Conservation (phyloP, 2,113 vertebrate species). For the Pelusios castaneus region DNA sequence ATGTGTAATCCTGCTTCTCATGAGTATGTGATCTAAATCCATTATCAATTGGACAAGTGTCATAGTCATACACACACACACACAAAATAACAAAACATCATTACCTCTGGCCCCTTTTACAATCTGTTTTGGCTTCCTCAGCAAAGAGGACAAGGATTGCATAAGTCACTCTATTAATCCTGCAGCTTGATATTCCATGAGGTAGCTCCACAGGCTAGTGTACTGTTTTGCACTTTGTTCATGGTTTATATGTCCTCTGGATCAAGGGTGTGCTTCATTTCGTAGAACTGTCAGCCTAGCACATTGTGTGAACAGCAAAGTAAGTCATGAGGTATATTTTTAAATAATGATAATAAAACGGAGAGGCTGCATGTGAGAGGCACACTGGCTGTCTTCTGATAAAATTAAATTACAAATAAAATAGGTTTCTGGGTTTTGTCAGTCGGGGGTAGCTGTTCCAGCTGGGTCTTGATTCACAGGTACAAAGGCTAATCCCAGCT, state of each 20-base stretch:
- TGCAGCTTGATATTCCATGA: background rate
- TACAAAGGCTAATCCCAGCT: background rate
- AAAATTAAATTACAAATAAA: slow-evolving; percentile 5
- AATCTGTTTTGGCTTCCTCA: background rate
- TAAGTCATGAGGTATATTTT: background rate
- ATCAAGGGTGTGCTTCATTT: background rate
- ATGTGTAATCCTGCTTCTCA: background rate
- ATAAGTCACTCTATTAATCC: background rate
- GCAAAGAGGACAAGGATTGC: background rate
- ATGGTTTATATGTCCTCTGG: background rate
- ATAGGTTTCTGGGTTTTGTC: background rate
- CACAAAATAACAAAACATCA: too few species aligned
- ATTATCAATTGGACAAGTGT: background rate
- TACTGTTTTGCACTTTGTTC: background rate
- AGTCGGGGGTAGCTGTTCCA: background rate
- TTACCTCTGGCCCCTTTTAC: background rate
- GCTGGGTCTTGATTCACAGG: background rate
- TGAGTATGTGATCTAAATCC: background rate
- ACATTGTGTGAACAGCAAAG: background rate
- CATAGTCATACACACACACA: background rate
- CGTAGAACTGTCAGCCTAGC: background rate
- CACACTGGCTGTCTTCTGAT: background rate
- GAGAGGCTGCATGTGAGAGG: background rate
- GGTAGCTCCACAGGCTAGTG: background rate
- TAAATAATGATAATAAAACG: background rate